Evolutionary conservation across 2,113 vertebrate genomes (phyloP).

Genomic region (Atrichornis clamosus): DNA sequence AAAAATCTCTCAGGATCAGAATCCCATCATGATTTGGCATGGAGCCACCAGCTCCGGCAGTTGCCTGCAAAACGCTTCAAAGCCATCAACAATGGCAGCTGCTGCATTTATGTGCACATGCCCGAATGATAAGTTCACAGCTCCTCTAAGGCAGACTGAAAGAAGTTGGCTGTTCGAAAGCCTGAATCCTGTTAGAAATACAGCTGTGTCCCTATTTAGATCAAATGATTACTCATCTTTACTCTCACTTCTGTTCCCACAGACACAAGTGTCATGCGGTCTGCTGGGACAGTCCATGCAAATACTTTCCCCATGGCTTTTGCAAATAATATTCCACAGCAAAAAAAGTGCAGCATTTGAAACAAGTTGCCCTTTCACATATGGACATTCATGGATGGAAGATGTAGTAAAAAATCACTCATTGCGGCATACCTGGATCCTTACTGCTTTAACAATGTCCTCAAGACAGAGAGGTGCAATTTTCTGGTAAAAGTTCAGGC

Average conservation of each 20-base stretch:
- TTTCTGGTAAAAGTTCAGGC: neutral
- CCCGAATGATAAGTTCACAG: conserved; percentile 27
- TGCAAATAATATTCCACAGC: neutral
- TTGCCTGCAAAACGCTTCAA: conserved; percentile 38
- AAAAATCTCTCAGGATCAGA: conserved; percentile 60
- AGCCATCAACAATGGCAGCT: conserved; percentile 46
- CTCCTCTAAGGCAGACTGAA: conserved; percentile 31
- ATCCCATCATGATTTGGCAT: conserved; percentile 30
- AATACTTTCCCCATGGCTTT: neutral
- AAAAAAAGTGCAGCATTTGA: neutral
- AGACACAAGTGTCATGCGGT: neutral
- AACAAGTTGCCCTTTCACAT: neutral
- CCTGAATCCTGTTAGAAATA: conserved; percentile 37
- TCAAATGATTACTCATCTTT: conserved; percentile 10
- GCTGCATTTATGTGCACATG: conserved; percentile 36
- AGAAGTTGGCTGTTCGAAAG: neutral
- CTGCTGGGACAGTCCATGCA: neutral
- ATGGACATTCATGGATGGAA: neutral
- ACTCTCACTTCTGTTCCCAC: neutral
- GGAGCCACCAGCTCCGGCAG: conserved; percentile 6
- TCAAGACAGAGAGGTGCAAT: neutral
- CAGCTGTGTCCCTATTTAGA: conserved; percentile 37
- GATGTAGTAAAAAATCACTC: neutral
- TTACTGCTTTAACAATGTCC: neutral
- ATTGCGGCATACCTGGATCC: neutral